Base-by-base conservation (phyloP, 1,140 invertebrate genomes). In the Brachystomella parvula region DNA sequence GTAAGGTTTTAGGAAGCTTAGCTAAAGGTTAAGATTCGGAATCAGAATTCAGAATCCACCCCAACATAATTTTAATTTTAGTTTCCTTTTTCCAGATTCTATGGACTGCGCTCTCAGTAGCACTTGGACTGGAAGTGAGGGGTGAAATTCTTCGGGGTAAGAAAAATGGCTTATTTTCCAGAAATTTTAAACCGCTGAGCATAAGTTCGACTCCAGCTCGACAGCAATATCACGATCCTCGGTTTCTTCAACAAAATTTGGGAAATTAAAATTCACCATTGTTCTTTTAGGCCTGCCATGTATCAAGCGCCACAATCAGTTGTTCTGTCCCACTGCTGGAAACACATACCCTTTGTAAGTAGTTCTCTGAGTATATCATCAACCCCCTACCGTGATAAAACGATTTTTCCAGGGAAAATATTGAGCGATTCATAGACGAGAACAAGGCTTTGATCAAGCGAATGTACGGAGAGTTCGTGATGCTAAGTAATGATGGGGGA, bases 391-490 rank as follows among this genome's bases (percentile, higher is more conserved):
- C n/a, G 49, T 56, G 31, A 26, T 15, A 33, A 29, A 21, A 17
- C 47, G 9, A n/a, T 31, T 66, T 60, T 86, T 85, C 47, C 80
- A 94, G 91, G 77, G 89, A 92, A 49, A 84, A 87, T 73, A 94
- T 94, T 77, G 90, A 94, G 75, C 81, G 82, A 67, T 94, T 94
- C 77, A 94, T 94, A 74, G 91, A 94, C 73, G 91, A 94, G 74
- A 94, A 94, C 77, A 94, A 94, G 79, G 90, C 92, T 12, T 75
- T 94, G 68, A 93, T 94, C 83, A 88, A 89, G 74, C 81, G 92
- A 63, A 94, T 94, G 92, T 94, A 93, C 72, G 90, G 90, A 2
- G 88, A 90, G 68, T 92, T 93, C 74, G 83, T 85, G 69, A 84
- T 85, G 80, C 76, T 70, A 77, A 69, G 58, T 31, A 39, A 69